phyloP scores from a whole-genome alignment of 1,140 invertebrate species.

The Drosophila watanabei region DNA sequence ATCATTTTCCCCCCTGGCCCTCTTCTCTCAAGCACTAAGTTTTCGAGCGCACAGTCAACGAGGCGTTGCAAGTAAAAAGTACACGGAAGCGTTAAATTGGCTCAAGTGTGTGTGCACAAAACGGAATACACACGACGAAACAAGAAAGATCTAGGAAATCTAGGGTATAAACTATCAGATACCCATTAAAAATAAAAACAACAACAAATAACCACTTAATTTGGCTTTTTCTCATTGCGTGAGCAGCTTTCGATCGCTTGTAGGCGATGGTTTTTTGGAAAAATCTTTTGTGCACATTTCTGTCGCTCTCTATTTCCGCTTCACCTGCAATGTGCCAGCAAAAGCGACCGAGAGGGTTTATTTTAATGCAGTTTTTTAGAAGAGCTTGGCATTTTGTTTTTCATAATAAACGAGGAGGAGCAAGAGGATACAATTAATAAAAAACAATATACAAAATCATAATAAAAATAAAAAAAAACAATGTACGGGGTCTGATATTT shows the following conservation, averaged over 20 bases:
- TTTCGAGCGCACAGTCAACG: constrained; percentile 35
- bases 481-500: no score
- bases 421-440: no score
- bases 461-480: no score
- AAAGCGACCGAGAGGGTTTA: no score
- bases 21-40: not conserved
- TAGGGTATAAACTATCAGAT: not conserved
- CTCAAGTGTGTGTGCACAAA: constrained; percentile 65
- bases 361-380: no score
- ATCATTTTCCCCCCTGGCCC: constrained; percentile 12
- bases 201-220: not conserved
- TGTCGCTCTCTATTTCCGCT: not conserved
- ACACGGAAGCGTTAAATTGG: constrained; percentile 80
- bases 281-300: not conserved
- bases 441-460: no score
- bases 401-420: no score
- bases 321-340: not conserved
- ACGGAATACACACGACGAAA: constrained; percentile 20
- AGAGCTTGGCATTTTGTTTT: not conserved
- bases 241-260: no score
- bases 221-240: not conserved
- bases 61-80: constrained; percentile 66
- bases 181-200: not conserved
- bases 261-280: no score
- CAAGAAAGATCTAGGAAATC: not conserved